Conservation (phyloP, 2,113 vertebrate genomes). For the Lepidothrix coronata region DNA sequence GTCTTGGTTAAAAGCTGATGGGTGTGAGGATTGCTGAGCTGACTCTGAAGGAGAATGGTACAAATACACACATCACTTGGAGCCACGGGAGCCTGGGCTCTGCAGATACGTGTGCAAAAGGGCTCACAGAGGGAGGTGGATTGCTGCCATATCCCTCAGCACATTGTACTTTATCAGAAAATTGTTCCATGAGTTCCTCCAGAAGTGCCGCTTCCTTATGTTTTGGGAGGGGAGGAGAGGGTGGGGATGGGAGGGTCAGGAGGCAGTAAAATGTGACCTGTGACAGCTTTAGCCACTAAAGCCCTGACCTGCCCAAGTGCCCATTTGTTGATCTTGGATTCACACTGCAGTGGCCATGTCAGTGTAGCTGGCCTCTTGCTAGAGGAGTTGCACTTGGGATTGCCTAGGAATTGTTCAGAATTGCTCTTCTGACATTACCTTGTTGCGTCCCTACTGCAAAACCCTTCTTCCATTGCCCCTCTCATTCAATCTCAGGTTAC, state of each 20-base stretch:
- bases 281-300: constrained; percentile 50
- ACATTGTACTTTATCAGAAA: background rate
- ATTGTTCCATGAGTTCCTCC: background rate
- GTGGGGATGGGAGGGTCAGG: background rate
- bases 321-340: background rate
- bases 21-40: background rate
- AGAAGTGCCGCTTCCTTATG: background rate
- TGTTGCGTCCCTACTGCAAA: background rate
- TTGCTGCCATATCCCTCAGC: background rate
- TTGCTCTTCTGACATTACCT: background rate
- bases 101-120: rapidly evolving
- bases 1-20: background rate
- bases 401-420: background rate
- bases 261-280: constrained; percentile 56
- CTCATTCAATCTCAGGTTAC: background rate
- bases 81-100: background rate
- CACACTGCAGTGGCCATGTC: background rate
- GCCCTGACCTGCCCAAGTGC: constrained; percentile 28
- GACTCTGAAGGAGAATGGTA: background rate
- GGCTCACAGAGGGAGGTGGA: background rate
- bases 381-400: background rate
- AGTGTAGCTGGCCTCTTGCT: background rate
- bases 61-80: background rate
- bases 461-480: background rate
- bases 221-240: background rate